A percentile compares a stretch with the other conserved stretches of the same genome.
These are phyloP conservation scores for Eulithis testata DNA, from an alignment of 2,888 invertebrate species.

Conservation along the genomic window DNA sequence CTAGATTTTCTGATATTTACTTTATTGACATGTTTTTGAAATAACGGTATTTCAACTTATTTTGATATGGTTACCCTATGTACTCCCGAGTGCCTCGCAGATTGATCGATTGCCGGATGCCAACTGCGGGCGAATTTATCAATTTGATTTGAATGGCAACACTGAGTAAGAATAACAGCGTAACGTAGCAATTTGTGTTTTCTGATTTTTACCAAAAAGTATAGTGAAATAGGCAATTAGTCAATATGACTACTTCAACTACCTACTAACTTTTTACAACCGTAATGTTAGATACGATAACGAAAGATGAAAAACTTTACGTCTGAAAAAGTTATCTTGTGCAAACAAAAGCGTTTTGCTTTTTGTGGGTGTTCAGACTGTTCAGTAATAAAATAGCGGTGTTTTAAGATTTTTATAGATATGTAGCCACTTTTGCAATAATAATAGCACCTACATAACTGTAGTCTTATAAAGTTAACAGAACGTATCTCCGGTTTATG, in stretches of 20 bases:
- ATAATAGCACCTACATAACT: conserved; percentile 39
- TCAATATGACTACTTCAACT: no score
- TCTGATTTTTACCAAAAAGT: no score
- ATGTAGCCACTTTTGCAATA: conserved; percentile 37
- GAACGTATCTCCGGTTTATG: conserved; percentile 61
- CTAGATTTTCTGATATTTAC: no score
- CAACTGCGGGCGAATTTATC: conserved; percentile 51
- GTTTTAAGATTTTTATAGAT: conserved; percentile 28
- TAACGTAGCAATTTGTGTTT: no score
- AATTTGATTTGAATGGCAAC: conserved; percentile 50
- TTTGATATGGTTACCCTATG: not conserved
- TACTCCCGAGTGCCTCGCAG: conserved; percentile 35
- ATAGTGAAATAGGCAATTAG: no score
- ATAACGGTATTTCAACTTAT: not conserved
- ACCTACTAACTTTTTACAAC: not conserved
- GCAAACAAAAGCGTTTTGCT: conserved; percentile 8
- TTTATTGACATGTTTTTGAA: no score
- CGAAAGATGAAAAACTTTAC: no score
- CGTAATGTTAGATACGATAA: not conserved
- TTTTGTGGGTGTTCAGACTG: conserved; percentile 16
- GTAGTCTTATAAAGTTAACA: conserved; percentile 51
- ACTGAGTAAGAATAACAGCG: conserved; percentile 6
- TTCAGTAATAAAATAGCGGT: conserved; percentile 18
- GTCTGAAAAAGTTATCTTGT: conserved; percentile 1
- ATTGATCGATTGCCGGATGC: conserved; percentile 76